Evolutionary conservation across 2,888 invertebrate genomes (phyloP).

Genomic region (Atethmia centrago): DNA sequence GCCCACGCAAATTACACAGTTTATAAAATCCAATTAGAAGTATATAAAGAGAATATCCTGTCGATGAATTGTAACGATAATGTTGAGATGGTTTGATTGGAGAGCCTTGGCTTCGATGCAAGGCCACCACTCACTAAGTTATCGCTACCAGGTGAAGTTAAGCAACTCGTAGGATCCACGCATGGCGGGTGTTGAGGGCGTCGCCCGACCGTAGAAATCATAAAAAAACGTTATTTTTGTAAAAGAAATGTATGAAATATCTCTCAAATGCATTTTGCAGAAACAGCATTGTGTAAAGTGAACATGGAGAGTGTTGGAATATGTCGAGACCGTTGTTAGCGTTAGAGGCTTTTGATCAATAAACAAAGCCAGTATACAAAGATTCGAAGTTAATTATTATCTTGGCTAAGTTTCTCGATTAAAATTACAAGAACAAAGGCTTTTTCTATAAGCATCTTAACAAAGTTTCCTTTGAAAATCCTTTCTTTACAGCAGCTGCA

Average conservation of each 20-base stretch:
- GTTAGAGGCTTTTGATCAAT: conserved; percentile 4
- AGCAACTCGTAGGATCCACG: conserved; percentile 82
- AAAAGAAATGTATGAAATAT: conserved; percentile 25
- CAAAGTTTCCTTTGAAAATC: background rate
- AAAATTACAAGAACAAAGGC: conserved; percentile 23
- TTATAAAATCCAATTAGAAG: conserved; percentile 20
- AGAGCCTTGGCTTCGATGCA: conserved; percentile 79
- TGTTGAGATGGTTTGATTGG: conserved; percentile 65
- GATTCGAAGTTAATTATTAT: conserved; percentile 1
- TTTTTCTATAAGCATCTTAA: background rate
- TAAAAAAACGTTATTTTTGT: conserved; percentile 18
- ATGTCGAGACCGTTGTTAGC: background rate
- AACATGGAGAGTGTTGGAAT: background rate
- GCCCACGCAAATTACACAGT: background rate
- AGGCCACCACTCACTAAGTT: conserved; percentile 78
- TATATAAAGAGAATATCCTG: conserved; percentile 44
- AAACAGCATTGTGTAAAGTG: background rate
- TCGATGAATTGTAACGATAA: conserved; percentile 51
- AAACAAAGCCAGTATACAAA: background rate
- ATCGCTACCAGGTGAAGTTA: conserved; percentile 77
- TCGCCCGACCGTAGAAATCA: conserved; percentile 71
- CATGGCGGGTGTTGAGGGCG: conserved; percentile 77
- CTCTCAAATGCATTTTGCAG: conserved; percentile 16
- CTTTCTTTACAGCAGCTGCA: background rate
- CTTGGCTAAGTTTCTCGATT: conserved; percentile 8